A percentile compares a stretch with the other conserved stretches of the same genome.
Evolutionary conservation across 2,113 vertebrate species (phyloP).

Genomic region (Channa argus): DNA sequence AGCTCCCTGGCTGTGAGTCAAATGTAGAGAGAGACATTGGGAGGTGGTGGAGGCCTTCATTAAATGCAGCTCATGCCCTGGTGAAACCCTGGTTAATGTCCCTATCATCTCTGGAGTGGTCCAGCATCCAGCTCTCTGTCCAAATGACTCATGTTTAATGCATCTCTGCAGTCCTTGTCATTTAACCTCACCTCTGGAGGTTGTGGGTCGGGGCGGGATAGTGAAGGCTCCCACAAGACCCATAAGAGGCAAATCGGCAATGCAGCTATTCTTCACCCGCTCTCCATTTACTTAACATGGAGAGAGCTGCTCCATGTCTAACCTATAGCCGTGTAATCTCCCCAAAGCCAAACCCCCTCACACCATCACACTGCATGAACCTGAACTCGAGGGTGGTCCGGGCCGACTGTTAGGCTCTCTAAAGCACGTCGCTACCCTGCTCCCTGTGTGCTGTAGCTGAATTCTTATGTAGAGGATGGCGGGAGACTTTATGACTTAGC

Average conservation of each 20-base stretch:
- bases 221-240: conserved; percentile 45
- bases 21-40: conserved; percentile 62
- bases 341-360: conserved; percentile 31
- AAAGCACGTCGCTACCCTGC: conserved; percentile 44
- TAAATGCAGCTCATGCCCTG: conserved; percentile 77
- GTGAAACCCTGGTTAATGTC: conserved; percentile 80
- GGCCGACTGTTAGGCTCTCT: conserved; percentile 41
- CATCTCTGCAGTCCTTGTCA: conserved; percentile 74
- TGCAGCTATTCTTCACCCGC: conserved; percentile 65
- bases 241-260: conserved; percentile 46
- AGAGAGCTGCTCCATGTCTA: conserved; percentile 42
- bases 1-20: conserved; percentile 60
- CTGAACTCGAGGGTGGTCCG: conserved; percentile 62
- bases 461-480: conserved; percentile 56
- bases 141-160: conserved; percentile 82
- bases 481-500: conserved; percentile 21
- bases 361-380: conserved; percentile 32
- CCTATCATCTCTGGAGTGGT: conserved; percentile 80
- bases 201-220: conserved; percentile 49
- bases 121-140: conserved; percentile 63
- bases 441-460: conserved; percentile 35
- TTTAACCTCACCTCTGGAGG: conserved; percentile 80
- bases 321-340: conserved; percentile 58
- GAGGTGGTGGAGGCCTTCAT: conserved; percentile 69
- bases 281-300: conserved; percentile 77